These are phyloP conservation scores for Agrypnia vestita DNA, from an alignment of 1,140 invertebrate species.

Conservation along the genomic window DNA sequence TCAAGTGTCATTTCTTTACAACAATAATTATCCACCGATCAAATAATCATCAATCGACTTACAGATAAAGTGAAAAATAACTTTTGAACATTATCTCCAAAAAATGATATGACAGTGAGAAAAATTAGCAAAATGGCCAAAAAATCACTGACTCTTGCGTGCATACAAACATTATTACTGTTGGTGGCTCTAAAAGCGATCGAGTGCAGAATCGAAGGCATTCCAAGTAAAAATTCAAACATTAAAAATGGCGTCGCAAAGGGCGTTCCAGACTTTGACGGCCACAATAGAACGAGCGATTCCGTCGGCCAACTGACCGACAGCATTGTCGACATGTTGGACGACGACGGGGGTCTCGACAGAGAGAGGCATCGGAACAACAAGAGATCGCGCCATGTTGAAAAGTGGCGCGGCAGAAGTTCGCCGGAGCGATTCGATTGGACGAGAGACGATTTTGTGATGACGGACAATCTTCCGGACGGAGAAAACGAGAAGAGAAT, in stretches of 20 bases:
- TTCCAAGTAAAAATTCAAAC: not conserved
- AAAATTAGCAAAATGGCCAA: not conserved
- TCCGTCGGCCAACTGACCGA: not conserved
- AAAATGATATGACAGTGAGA: not conserved
- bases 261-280: not conserved
- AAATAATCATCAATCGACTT: too few relatives aligned
- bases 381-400: constrained; percentile 16
- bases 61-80: too few relatives aligned
- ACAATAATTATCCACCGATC: too few relatives aligned
- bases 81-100: too few relatives aligned
- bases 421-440: constrained; percentile 26
- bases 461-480: constrained; percentile 74
- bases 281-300: not conserved
- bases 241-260: not conserved
- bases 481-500: constrained; percentile 78
- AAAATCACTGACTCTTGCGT: not conserved
- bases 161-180: not conserved
- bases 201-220: not conserved
- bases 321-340: constrained; percentile 2
- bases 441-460: constrained; percentile 72
- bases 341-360: not conserved
- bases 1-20: too few relatives aligned
- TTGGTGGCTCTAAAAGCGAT: not conserved
- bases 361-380: not conserved
- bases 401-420: not conserved